Evolutionary conservation across 2,113 vertebrate species (phyloP).

Genomic region (Pluvialis apricaria): DNA sequence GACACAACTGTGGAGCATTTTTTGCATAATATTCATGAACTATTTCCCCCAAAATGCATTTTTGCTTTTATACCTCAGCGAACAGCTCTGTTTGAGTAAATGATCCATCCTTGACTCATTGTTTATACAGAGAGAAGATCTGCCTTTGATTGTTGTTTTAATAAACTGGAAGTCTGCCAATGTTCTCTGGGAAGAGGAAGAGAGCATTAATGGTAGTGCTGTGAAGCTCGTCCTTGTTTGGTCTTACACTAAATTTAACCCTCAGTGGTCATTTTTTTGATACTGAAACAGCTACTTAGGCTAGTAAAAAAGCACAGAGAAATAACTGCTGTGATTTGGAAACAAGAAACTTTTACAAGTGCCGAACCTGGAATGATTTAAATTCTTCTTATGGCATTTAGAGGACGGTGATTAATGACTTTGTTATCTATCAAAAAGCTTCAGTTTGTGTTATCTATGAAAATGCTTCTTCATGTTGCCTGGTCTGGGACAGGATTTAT

Average conservation of each 20-base stretch:
- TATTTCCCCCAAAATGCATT: conserved; percentile 48
- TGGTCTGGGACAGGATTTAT: conserved; percentile 59
- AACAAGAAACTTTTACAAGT: conserved; percentile 21
- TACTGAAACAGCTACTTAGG: conserved; percentile 22
- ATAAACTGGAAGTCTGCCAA: conserved; percentile 76
- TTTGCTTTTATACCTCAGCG: conserved; percentile 65
- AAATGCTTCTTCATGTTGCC: conserved; percentile 56
- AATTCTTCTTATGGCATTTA: conserved; percentile 58
- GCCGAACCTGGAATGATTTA: conserved; percentile 20
- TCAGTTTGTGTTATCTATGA: conserved; percentile 65
- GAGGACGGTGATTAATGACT: conserved; percentile 66
- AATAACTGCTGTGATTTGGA: conserved; percentile 45
- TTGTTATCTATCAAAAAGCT: conserved; percentile 44
- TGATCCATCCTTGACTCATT: conserved; percentile 68
- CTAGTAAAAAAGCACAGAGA: conserved; percentile 28
- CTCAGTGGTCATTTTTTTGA: conserved; percentile 4
- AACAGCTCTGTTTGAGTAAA: conserved; percentile 69
- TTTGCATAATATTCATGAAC: conserved; percentile 48
- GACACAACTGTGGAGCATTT: background rate
- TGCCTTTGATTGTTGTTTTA: conserved; percentile 71
- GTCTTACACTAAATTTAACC: conserved; percentile 69
- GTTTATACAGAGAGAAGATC: conserved; percentile 63
- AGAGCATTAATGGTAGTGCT: conserved; percentile 55
- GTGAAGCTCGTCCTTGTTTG: conserved; percentile 56
- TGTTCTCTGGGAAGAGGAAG: conserved; percentile 59